phyloP scores from a whole-genome alignment of 2,888 invertebrate genomes.

The Teinopalpus imperialis region DNA sequence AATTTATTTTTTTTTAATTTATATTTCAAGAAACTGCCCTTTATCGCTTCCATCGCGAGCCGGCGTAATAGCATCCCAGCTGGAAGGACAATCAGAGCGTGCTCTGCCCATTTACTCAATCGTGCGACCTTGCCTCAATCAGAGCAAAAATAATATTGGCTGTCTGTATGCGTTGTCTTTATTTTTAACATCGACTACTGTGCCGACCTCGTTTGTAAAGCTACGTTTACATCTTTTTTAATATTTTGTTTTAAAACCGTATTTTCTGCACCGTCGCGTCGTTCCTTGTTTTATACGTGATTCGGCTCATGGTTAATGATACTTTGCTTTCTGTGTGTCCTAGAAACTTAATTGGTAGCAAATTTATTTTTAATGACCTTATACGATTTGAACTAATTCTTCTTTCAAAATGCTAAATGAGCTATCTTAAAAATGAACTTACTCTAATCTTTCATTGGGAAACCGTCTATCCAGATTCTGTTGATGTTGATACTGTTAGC shows the following conservation, averaged over 20 bases:
- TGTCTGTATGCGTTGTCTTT: conserved; percentile 30
- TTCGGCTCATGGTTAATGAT: conserved; percentile 1
- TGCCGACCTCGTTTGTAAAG: conserved; percentile 20
- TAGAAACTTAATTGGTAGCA: too few species aligned
- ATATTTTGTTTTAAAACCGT: too few species aligned
- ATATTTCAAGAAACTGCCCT: too few species aligned
- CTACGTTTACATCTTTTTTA: conserved; percentile 3
- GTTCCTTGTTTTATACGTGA: not conserved
- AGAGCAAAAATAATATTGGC: conserved; percentile 40
- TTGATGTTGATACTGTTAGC: too few species aligned
- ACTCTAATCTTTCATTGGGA: too few species aligned
- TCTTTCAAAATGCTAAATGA: too few species aligned
- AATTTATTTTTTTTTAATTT: too few species aligned
- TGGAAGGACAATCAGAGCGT: conserved; percentile 35
- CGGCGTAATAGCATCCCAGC: conserved; percentile 13
- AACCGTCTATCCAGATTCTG: too few species aligned
- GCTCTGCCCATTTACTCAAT: conserved; percentile 37
- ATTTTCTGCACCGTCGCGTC: not conserved
- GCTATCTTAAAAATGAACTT: too few species aligned
- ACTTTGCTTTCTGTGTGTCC: too few species aligned
- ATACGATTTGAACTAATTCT: too few species aligned
- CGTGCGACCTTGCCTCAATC: conserved; percentile 39
- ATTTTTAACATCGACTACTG: conserved; percentile 25
- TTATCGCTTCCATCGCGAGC: not conserved
- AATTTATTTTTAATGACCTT: too few species aligned